These are phyloP conservation scores for Apodemus sylvaticus DNA, from an alignment of 2,113 vertebrate genomes.

Conservation along the genomic window DNA sequence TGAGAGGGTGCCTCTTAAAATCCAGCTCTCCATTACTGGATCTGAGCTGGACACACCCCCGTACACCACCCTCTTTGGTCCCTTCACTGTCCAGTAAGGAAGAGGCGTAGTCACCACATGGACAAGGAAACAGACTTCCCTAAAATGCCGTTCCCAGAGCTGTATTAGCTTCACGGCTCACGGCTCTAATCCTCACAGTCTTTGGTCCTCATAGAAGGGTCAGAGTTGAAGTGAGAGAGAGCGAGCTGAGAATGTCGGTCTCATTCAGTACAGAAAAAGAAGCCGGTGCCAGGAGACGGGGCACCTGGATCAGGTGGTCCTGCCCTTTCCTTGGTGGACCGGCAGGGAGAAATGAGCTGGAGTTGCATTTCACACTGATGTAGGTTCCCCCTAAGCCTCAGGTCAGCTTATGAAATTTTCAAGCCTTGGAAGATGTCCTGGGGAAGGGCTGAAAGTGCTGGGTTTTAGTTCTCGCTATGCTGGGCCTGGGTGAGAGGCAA, in stretches of 20 bases:
- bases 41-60: neutral
- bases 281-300: neutral
- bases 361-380: neutral
- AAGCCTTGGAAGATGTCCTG: neutral
- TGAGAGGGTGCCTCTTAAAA: neutral
- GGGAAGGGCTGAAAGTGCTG: neutral
- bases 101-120: neutral
- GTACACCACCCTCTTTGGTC: rapidly evolving
- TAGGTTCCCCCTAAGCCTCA: neutral
- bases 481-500: neutral
- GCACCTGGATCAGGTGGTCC: rapidly evolving
- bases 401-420: neutral
- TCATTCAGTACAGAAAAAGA: neutral
- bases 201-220: neutral
- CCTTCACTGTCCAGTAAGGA: neutral
- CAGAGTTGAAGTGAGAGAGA: neutral
- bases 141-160: neutral
- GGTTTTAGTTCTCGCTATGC: neutral
- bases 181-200: neutral
- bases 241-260: too few relatives aligned
- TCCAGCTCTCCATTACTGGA: neutral
- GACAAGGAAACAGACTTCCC: neutral
- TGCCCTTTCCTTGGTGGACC: neutral
- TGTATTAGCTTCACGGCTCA: neutral
- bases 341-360: neutral